phyloP scores from a whole-genome alignment of 64 coral and sea anemone genomes.

The Actinia tenebrosa region DNA sequence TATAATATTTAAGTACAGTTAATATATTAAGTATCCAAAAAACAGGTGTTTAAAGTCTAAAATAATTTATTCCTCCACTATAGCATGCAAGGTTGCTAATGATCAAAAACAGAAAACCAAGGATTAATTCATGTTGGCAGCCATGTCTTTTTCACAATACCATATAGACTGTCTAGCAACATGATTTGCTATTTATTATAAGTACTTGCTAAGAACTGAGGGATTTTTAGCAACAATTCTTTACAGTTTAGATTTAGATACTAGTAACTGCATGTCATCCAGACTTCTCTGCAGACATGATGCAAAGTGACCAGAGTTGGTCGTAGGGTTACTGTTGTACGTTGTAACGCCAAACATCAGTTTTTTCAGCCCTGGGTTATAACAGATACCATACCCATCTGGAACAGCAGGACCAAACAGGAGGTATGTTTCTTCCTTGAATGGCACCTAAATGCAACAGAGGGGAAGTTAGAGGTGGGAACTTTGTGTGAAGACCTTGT shows the following conservation, averaged over 20 bases:
- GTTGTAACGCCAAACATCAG: slow-evolving; percentile 67
- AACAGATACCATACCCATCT: slow-evolving; percentile 97
- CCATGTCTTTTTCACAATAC: too few relatives aligned
- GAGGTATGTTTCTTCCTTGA: slow-evolving; percentile 57
- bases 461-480: neutral
- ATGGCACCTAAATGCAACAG: slow-evolving; percentile 61
- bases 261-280: slow-evolving; percentile 85
- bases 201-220: too few relatives aligned
- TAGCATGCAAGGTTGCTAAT: too few relatives aligned
- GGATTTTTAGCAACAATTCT: neutral
- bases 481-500: too few relatives aligned
- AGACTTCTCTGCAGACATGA: slow-evolving; percentile 79
- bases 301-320: slow-evolving; percentile 74
- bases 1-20: too few relatives aligned
- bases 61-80: too few relatives aligned
- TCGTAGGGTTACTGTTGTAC: slow-evolving; percentile 93
- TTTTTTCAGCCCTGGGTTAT: slow-evolving; percentile 73
- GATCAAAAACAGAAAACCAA: too few relatives aligned
- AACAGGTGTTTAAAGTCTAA: too few relatives aligned
- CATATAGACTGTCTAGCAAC: too few relatives aligned
- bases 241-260: slow-evolving; percentile 62
- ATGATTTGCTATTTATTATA: too few relatives aligned
- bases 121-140: too few relatives aligned
- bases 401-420: slow-evolving; percentile 86
- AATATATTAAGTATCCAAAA: too few relatives aligned